phyloP scores from a whole-genome alignment of 2,888 invertebrate genomes.

The Hydrotaea diabolus region DNA sequence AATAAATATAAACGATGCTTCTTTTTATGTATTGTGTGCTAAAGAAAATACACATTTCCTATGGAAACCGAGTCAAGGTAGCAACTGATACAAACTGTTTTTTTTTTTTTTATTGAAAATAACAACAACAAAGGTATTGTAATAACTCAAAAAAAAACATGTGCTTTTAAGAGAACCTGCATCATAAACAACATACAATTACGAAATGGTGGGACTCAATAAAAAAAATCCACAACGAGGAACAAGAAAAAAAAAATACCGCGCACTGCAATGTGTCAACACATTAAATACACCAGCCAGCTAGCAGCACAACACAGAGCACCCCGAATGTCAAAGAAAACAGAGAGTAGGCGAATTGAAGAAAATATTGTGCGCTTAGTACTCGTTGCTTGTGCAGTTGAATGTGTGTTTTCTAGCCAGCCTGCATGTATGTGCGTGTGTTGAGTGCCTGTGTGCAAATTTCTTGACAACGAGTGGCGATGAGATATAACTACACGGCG shows the following conservation, averaged over 20 bases:
- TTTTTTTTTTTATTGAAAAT: too few species aligned
- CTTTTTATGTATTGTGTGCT: slow-evolving; percentile 16
- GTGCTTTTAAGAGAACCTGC: slow-evolving; percentile 42
- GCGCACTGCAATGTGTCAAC: slow-evolving; percentile 51
- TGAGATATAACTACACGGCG: slow-evolving; percentile 46
- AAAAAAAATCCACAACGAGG: background rate
- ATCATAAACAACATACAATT: slow-evolving; percentile 44
- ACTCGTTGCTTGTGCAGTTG: slow-evolving; percentile 48
- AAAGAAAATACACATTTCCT: slow-evolving; percentile 5
- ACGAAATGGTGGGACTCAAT: slow-evolving; percentile 25
- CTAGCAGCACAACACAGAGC: slow-evolving; percentile 20
- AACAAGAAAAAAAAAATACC: slow-evolving; percentile 42
- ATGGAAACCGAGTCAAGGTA: slow-evolving; percentile 48
- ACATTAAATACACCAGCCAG: slow-evolving; percentile 44
- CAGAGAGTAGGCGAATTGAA: slow-evolving; percentile 37
- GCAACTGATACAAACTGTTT: background rate
- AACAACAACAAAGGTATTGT: slow-evolving; percentile 23
- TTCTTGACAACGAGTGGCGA: slow-evolving; percentile 53
- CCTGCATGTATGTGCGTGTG: slow-evolving; percentile 10
- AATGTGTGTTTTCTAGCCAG: slow-evolving; percentile 20
- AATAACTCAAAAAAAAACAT: slow-evolving; percentile 42
- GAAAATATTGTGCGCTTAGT: slow-evolving; percentile 30
- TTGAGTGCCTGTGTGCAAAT: slow-evolving; percentile 39
- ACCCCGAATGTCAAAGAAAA: slow-evolving; percentile 51
- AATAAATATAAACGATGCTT: slow-evolving; percentile 43